A percentile compares a stretch with the other conserved stretches of the same genome.
Conservation (phyloP, 1,140 invertebrate genomes). For the Heliconius himera region DNA sequence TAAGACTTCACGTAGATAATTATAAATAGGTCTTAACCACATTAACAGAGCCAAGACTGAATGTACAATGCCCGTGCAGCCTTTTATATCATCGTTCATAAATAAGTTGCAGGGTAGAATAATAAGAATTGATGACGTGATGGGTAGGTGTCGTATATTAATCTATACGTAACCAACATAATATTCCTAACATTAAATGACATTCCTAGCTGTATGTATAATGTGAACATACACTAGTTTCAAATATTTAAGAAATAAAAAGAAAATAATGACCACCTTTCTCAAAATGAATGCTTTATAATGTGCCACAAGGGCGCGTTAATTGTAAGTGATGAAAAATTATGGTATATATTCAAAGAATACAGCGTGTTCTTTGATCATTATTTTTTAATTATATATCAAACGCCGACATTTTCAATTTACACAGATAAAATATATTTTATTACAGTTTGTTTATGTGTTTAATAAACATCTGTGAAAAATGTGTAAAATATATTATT, state of each 20-base stretch:
- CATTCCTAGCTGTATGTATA: background rate
- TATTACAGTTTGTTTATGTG: background rate
- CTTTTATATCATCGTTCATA: too few species aligned
- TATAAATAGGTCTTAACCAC: too few species aligned
- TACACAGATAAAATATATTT: background rate
- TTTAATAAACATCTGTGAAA: too few species aligned
- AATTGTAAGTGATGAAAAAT: constrained; percentile 11
- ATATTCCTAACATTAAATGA: too few species aligned
- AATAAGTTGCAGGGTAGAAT: too few species aligned
- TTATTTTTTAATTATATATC: background rate
- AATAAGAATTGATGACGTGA: too few species aligned
- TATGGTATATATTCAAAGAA: background rate
- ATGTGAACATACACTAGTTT: background rate
- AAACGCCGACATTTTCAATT: background rate
- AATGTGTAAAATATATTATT: too few species aligned
- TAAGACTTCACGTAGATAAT: too few species aligned
- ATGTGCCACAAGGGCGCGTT: background rate
- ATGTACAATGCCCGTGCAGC: too few species aligned
- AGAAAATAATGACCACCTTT: background rate
- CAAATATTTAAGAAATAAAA: background rate
- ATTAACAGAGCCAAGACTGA: too few species aligned
- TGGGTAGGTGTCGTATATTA: too few species aligned
- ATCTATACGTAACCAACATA: too few species aligned
- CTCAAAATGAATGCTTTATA: background rate
- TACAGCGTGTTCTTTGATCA: background rate